Evolutionary conservation across 1,140 invertebrate genomes (phyloP).

Genomic region (Melitaea cinxia): DNA sequence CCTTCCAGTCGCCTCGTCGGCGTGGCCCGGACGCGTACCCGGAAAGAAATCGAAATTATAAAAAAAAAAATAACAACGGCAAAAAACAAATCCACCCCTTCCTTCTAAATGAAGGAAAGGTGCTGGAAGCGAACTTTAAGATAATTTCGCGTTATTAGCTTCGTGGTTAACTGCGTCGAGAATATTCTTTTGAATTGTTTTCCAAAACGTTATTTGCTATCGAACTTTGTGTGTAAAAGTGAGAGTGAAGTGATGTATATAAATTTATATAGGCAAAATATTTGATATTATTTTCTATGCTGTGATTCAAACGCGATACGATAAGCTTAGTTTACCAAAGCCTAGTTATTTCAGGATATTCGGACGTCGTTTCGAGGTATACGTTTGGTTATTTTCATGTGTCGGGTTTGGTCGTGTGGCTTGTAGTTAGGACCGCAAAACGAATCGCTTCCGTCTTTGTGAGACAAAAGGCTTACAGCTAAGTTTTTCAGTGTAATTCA

Average conservation of each 20-base stretch:
- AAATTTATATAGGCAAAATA: conserved; percentile 12
- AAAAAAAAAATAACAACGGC: conserved; percentile 37
- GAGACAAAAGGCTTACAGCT: conserved; percentile 52
- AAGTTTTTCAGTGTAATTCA: conserved; percentile 20
- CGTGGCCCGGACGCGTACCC: conserved; percentile 67
- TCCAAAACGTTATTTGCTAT: background rate
- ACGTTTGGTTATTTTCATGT: conserved; percentile 62
- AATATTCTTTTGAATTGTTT: conserved; percentile 43
- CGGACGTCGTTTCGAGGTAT: conserved; percentile 60
- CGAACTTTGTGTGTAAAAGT: conserved; percentile 30
- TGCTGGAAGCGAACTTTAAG: conserved; percentile 48
- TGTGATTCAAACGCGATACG: conserved; percentile 37
- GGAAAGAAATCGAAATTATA: conserved; percentile 41
- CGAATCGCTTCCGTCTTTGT: conserved; percentile 63
- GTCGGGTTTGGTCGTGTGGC: conserved; percentile 75
- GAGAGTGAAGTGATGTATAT: conserved; percentile 44
- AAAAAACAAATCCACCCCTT: conserved; percentile 67
- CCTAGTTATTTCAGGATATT: conserved; percentile 62
- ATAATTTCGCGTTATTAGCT: conserved; percentile 74
- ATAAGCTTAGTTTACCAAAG: conserved; percentile 64
- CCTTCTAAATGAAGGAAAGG: conserved; percentile 67
- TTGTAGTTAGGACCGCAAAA: conserved; percentile 68
- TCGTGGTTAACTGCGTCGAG: conserved; percentile 68
- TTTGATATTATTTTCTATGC: conserved; percentile 21
- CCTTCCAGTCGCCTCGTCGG: conserved; percentile 75